phyloP scores from a whole-genome alignment of 2,113 vertebrate genomes.

The Talpa occidentalis region DNA sequence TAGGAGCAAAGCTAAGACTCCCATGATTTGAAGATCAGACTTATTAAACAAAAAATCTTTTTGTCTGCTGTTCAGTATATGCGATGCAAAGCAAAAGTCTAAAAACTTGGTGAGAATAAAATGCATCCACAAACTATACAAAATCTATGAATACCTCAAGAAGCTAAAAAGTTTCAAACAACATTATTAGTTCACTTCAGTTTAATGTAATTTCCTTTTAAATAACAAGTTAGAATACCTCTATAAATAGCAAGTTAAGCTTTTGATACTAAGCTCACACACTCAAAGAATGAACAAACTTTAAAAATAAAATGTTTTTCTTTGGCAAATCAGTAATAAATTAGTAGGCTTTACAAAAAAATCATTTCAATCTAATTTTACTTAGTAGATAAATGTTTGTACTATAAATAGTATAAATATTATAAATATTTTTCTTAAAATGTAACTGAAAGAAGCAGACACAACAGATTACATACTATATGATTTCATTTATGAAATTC shows the following conservation, averaged over 20 bases:
- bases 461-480: neutral
- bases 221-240: neutral
- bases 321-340: neutral
- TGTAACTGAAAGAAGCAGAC: slow-evolving; percentile 20
- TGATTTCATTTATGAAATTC: slow-evolving; percentile 10
- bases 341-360: neutral
- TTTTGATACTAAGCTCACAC: neutral
- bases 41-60: neutral
- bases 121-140: slow-evolving; percentile 22
- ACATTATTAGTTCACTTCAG: neutral
- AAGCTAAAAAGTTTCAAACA: slow-evolving; percentile 36
- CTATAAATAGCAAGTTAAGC: neutral
- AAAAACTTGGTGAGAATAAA: slow-evolving; percentile 22
- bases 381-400: slow-evolving; percentile 1
- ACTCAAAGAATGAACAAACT: slow-evolving; percentile 11
- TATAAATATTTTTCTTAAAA: slow-evolving; percentile 22
- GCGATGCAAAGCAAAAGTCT: neutral
- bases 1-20: neutral
- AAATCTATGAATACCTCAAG: neutral
- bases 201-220: slow-evolving; percentile 27
- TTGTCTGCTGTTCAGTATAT: neutral
- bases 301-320: neutral
- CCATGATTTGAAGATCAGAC: neutral
- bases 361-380: slow-evolving; percentile 28
- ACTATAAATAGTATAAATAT: neutral